Base-by-base conservation (phyloP, 2,113 vertebrate species). In the Agelaius tricolor region DNA sequence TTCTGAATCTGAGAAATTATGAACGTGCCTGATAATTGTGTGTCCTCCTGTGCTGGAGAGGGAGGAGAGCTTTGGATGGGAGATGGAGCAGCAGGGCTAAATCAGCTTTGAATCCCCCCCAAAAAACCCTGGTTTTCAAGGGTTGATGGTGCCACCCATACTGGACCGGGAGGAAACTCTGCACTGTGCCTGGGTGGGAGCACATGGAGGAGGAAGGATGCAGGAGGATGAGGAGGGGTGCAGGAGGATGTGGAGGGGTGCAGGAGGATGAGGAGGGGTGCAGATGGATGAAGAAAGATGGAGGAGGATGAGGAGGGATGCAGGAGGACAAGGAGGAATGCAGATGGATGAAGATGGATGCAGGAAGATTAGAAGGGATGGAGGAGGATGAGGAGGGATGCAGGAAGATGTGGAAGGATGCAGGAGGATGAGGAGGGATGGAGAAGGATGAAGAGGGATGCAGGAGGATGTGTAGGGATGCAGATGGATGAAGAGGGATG, bases 1-100 rank as follows among this genome's bases (percentile, higher is more conserved):
- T 89, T 89, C 92, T 22, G 27, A 85, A 81, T 75, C 41, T 21
- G 81, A 91, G 90, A 73, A 87, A 95, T 83, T 83, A 74, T 2
- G 2, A 57, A 62, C 1, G 39, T 69, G 94, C 74, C 55, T 74
- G 44, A 6, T 63, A 87, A 87, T 71, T 79, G 62, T 23, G 3
- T 7, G 66, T 79, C 47, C 71, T 71, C 51, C 61, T 4, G 26
- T 0, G 0, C 59, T 24, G 85, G 81, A 39, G 77, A 51, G 57
- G 52, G 86, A 74, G 84, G 85, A 69, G 49, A 31, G 41, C 55
- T 77, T 66, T 58, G 90, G 39, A 28, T 59, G 2, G 5, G 33
- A 62, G 63, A 2, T 0, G 15, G 83, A 71, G 28, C 80, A 90
- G 27, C 1, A 0, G 0, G 3, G 63, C 17, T 43, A 23, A 43